Conservation (phyloP, 2,888 invertebrate genomes). For the Spilarctia lutea region DNA sequence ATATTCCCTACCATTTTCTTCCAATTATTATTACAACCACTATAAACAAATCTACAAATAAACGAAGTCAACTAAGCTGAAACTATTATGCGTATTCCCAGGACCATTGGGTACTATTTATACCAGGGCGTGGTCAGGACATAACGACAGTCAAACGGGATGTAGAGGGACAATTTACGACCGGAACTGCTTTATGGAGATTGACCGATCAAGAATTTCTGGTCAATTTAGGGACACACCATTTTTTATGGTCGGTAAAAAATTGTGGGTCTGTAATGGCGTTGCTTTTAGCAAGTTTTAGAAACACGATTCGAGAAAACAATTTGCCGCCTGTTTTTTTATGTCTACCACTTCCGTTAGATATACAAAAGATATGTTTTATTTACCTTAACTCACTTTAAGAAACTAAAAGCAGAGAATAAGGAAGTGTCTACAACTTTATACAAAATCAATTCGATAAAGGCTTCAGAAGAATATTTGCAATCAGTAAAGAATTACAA, state of each 20-base stretch:
- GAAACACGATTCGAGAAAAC: constrained; percentile 15
- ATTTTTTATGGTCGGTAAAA: constrained; percentile 34
- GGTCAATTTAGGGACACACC: constrained; percentile 47
- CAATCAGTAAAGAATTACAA: too few relatives aligned
- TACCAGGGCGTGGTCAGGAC: constrained; percentile 63
- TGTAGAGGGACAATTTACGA: constrained; percentile 77
- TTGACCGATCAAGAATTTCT: constrained; percentile 69
- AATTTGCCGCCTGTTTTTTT: constrained; percentile 29
- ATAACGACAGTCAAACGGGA: constrained; percentile 75
- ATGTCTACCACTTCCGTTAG: constrained; percentile 32
- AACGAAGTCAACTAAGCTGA: constrained; percentile 25
- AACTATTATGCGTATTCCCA: constrained; percentile 48
- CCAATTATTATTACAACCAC: constrained; percentile 5
- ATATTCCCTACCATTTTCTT: background rate
- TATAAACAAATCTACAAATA: constrained; percentile 24
- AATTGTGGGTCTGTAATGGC: constrained; percentile 33
- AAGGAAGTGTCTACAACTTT: background rate
- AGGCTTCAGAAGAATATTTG: background rate
- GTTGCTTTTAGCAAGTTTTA: constrained; percentile 48
- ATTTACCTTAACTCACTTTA: background rate
- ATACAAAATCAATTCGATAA: background rate
- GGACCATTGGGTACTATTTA: constrained; percentile 62
- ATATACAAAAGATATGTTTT: background rate
- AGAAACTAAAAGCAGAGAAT: background rate
- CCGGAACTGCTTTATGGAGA: constrained; percentile 79